A percentile compares a stretch with the other conserved stretches of the same genome.
phyloP scores from a whole-genome alignment of 2,888 invertebrate species.

The Ptychoptera contaminata region DNA sequence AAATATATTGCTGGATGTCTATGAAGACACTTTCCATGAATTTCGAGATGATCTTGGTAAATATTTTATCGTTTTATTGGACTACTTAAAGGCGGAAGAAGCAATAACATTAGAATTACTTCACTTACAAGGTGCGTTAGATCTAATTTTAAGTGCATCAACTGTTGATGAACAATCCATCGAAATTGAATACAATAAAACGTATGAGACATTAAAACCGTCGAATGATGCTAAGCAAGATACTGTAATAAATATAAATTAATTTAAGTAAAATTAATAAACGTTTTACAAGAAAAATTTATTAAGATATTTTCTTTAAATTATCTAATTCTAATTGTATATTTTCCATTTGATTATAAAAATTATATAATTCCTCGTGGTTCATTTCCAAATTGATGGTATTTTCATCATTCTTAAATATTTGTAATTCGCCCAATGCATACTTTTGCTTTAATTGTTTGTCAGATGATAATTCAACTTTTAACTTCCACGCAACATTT shows the following conservation, averaged over 20 bases:
- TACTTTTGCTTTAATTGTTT: slow-evolving; percentile 31
- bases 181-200: slow-evolving; percentile 7
- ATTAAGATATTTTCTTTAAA: slow-evolving; percentile 11
- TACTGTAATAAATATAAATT: slow-evolving; percentile 1
- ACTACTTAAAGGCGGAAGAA: slow-evolving; percentile 49
- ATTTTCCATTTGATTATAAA: slow-evolving; percentile 37
- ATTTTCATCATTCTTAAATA: slow-evolving; percentile 27
- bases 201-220: not conserved
- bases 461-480: slow-evolving; percentile 35
- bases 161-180: slow-evolving; percentile 29
- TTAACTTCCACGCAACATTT: slow-evolving; percentile 38
- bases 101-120: slow-evolving; percentile 45
- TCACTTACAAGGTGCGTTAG: slow-evolving; percentile 52
- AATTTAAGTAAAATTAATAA: not conserved
- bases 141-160: slow-evolving; percentile 46
- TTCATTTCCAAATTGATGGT: slow-evolving; percentile 35
- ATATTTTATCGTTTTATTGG: slow-evolving; percentile 42
- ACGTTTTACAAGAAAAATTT: not conserved
- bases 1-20: slow-evolving; percentile 59
- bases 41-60: slow-evolving; percentile 45
- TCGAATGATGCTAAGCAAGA: not conserved
- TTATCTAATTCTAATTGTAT: slow-evolving; percentile 33
- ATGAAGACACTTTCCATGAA: slow-evolving; percentile 45
- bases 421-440: slow-evolving; percentile 34
- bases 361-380: slow-evolving; percentile 32